Base-by-base conservation (phyloP, 2,888 invertebrate genomes). In the Bellardia pandia region DNA sequence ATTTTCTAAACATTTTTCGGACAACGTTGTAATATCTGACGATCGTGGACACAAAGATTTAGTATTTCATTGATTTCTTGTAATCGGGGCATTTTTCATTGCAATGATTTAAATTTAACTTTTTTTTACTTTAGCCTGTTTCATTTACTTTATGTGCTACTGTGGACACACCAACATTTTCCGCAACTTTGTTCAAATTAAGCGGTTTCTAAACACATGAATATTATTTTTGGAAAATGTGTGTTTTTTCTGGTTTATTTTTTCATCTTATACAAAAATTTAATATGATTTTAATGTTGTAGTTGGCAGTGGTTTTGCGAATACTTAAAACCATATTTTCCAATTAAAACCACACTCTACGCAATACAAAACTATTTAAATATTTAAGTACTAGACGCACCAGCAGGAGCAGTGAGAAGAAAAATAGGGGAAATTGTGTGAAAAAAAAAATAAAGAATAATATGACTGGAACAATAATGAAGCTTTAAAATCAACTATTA, bases 291-390 rank as follows among this genome's bases (percentile, higher is more conserved):
- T 82, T 62, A 76, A 76, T 53, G 42, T 60, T 82, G 53, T 40
- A 74, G 42, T 56, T 58, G 74, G 11, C 48, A 60, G 83, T 64
- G 71, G 83, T 71, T 77, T 83, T 37, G n/a, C 23, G 23, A 56
- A 45, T 75, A 51, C 62, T 56, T 42, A 13, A 69, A 80, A 79
- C 62, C 85, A 80, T 79, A 80, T 79, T 80, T 85, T 85, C 62
- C 69, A 85, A 80, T 80, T 85, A 76, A 71, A 85, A 71, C 77
- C 69, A 62, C 66, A 75, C 69, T 62, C 56, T 45, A 56, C 69
- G 62, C 75, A 48, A 40, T 8, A 62, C n/a, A 30, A 56, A 53
- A 71, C 45, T 77, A 4, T 75, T 45, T 51, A 23, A 37, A 56
- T 48, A 69, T 56, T 33, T 58, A 48, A 48, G 45, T 14, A 48